Conservation (phyloP, 2,888 invertebrate species). For the Helicoverpa assulta region DNA sequence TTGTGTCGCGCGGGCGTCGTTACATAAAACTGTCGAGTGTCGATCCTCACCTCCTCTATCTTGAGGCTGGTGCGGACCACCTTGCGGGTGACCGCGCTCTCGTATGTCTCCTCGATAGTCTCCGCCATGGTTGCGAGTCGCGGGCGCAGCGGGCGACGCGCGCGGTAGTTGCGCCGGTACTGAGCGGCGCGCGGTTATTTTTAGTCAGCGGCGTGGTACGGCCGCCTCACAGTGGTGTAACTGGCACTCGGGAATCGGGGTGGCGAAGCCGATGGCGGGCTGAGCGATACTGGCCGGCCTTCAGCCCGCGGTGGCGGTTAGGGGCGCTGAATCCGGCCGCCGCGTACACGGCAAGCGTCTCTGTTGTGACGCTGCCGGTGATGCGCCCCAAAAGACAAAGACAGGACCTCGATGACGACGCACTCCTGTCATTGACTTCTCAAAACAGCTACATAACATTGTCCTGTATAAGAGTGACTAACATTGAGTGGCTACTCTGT, state of each 20-base stretch:
- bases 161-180: conserved; percentile 88
- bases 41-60: conserved; percentile 93
- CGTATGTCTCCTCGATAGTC: conserved; percentile 93
- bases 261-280: conserved; percentile 66
- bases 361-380: conserved; percentile 53
- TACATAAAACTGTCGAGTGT: conserved; percentile 85
- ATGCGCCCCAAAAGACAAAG: conserved; percentile 46
- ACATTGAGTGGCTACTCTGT: conserved; percentile 10
- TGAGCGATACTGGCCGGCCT: conserved; percentile 61
- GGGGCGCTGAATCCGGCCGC: conserved; percentile 52
- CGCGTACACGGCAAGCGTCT: conserved; percentile 43
- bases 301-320: conserved; percentile 50
- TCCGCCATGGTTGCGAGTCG: conserved; percentile 91
- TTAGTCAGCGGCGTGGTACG: conserved; percentile 83
- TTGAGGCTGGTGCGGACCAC: conserved; percentile 92
- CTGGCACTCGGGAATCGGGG: conserved; percentile 73
- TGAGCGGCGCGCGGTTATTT: conserved; percentile 86
- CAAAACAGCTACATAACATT: conserved; percentile 15
- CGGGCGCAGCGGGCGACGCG: conserved; percentile 88
- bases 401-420: conserved; percentile 45
- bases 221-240: conserved; percentile 66
- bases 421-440: conserved; percentile 23
- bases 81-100: conserved; percentile 93
- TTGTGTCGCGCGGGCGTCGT: conserved; percentile 83
- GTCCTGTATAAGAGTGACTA: background rate